Conservation (phyloP, 2,797 vertebrate species). For the Rhinoraja longicauda region DNA sequence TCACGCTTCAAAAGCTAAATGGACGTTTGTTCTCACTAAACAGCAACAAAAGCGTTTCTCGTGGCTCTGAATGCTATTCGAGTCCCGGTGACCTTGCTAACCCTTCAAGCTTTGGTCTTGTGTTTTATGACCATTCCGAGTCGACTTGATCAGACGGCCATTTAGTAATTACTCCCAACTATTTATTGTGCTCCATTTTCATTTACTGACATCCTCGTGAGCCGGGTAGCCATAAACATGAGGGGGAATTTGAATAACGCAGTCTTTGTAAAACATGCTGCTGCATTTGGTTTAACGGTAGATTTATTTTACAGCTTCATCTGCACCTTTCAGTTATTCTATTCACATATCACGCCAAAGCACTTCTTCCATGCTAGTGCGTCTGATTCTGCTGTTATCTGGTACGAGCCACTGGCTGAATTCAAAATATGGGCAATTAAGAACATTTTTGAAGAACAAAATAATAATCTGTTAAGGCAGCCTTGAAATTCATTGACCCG, state of each 20-base stretch:
- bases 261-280: neutral
- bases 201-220: neutral
- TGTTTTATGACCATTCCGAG: neutral
- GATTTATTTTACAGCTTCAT: neutral
- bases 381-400: neutral
- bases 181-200: neutral
- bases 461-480: neutral
- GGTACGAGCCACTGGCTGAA: neutral
- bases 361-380: neutral
- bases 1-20: neutral
- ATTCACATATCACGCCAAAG: neutral
- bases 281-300: neutral
- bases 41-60: neutral
- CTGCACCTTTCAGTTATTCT: neutral
- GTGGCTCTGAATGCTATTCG: neutral
- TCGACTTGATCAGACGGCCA: neutral
- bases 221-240: neutral
- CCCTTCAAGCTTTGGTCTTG: neutral
- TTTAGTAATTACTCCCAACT: neutral
- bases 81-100: neutral
- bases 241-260: neutral
- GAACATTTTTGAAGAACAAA: neutral
- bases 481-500: neutral
- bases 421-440: neutral
- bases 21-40: neutral